Conservation (phyloP, 2,113 vertebrate species). For the Tragelaphus imberbis region DNA sequence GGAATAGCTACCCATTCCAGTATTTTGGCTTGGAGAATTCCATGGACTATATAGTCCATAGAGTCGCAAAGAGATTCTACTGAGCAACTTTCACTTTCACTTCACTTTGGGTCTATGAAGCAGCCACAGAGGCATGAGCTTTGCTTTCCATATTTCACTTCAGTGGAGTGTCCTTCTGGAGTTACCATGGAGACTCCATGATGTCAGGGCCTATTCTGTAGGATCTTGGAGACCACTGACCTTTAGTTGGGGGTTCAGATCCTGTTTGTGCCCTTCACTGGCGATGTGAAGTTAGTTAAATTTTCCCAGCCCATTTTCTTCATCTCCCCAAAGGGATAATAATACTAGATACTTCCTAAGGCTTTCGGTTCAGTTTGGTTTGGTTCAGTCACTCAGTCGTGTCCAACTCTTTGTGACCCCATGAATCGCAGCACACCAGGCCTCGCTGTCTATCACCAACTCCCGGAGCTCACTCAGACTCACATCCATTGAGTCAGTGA, state of each 20-base stretch:
- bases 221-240: neutral
- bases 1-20: neutral
- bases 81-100: neutral
- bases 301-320: neutral
- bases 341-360: neutral
- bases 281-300: neutral
- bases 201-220: neutral
- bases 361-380: too few species aligned
- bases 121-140: neutral
- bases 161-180: neutral
- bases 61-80: neutral
- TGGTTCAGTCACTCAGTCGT: too few species aligned
- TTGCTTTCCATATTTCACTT: accelerated
- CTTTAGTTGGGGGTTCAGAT: neutral
- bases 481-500: too few species aligned
- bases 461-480: too few species aligned
- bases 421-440: too few species aligned
- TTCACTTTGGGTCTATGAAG: neutral
- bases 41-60: neutral
- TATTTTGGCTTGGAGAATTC: neutral
- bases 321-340: neutral
- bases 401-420: too few species aligned
- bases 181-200: neutral
- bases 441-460: too few species aligned
- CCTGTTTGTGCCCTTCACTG: neutral